These are phyloP conservation scores for Megaustenia siamemsis DNA, from an alignment of 2,888 invertebrate species.

Conservation along the genomic window DNA sequence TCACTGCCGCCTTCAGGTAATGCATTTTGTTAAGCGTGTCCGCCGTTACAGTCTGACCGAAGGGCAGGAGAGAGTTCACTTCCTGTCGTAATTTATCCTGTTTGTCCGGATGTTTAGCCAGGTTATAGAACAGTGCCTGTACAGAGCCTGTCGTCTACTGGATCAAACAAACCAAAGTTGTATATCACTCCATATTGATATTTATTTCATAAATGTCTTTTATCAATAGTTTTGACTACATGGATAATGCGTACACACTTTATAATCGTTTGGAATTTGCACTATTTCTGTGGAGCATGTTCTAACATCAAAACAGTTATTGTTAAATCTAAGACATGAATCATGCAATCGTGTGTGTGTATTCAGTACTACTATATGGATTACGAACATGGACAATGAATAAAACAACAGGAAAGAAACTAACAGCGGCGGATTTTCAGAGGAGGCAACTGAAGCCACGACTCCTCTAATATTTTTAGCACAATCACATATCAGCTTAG, in stretches of 20 bases:
- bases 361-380: too few relatives aligned
- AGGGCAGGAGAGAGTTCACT: not conserved
- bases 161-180: not conserved
- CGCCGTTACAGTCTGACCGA: constrained; percentile 4
- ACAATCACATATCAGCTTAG: too few relatives aligned
- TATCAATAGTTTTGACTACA: not conserved
- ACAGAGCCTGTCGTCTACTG: constrained; percentile 38
- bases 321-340: too few relatives aligned
- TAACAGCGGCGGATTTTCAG: too few relatives aligned
- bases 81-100: constrained; percentile 37
- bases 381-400: too few relatives aligned
- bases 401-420: too few relatives aligned
- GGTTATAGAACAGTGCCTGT: constrained; percentile 39
- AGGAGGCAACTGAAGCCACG: too few relatives aligned
- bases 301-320: too few relatives aligned
- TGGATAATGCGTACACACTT: not conserved
- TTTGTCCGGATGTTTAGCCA: constrained; percentile 39
- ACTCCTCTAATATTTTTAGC: too few relatives aligned
- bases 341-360: too few relatives aligned
- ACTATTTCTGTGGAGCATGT: too few relatives aligned
- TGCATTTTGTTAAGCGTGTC: constrained; percentile 28
- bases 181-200: not conserved
- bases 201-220: not conserved
- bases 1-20: constrained; percentile 41
- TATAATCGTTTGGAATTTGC: too few relatives aligned